Evolutionary conservation across 2,888 invertebrate species (phyloP).

Genomic region (Andrena hattorfiana): DNA sequence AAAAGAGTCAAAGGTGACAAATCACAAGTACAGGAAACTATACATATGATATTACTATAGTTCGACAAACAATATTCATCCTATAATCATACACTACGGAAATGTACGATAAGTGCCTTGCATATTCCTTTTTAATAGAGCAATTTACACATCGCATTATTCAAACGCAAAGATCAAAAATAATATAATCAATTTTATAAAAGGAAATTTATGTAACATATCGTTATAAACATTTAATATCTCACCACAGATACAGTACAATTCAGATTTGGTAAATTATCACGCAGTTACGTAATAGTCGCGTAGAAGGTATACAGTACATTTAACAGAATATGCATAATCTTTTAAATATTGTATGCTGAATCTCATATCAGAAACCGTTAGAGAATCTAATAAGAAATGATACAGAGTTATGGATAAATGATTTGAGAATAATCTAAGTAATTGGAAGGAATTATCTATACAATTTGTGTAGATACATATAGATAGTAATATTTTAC

Average conservation of each 20-base stretch:
- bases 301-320: neutral
- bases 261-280: slow-evolving; percentile 35
- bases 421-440: slow-evolving; percentile 3
- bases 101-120: slow-evolving; percentile 71
- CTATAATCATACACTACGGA: slow-evolving; percentile 39
- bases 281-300: slow-evolving; percentile 4
- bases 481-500: slow-evolving; percentile 43
- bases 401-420: neutral
- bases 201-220: slow-evolving; percentile 59
- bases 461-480: slow-evolving; percentile 31
- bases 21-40: slow-evolving; percentile 20
- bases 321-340: slow-evolving; percentile 22
- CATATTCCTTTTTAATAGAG: slow-evolving; percentile 59
- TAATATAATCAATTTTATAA: slow-evolving; percentile 48
- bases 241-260: slow-evolving; percentile 62
- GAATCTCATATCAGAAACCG: slow-evolving; percentile 51
- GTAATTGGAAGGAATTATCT: slow-evolving; percentile 26
- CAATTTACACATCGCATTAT: slow-evolving; percentile 41
- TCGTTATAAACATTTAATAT: slow-evolving; percentile 42
- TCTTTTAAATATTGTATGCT: slow-evolving; percentile 40
- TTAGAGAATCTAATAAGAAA: neutral
- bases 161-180: slow-evolving; percentile 50
- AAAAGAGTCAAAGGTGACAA: slow-evolving; percentile 17
- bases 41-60: slow-evolving; percentile 32
- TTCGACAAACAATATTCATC: slow-evolving; percentile 36